Percentiles rank a stretch among this genome's conserved stretches.
phyloP scores from a whole-genome alignment of 2,797 vertebrate genomes.

The Artibeus jamaicensis region DNA sequence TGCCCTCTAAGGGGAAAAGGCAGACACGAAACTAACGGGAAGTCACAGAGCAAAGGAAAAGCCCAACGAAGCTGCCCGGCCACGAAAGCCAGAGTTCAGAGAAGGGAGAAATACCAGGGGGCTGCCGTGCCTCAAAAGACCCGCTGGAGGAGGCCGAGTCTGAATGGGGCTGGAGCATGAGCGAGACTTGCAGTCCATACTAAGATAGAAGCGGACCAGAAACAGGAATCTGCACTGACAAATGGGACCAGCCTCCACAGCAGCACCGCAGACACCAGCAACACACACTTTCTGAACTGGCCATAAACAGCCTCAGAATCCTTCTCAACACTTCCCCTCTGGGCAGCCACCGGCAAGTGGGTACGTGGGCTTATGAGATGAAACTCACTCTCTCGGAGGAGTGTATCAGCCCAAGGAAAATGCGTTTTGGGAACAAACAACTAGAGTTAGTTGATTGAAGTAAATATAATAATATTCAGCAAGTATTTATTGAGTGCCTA shows the following conservation, averaged over 20 bases:
- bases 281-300: background rate
- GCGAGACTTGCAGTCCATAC: background rate
- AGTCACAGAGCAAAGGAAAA: background rate
- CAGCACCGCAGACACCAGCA: background rate
- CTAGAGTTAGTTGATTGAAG: background rate
- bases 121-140: background rate
- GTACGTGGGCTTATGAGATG: background rate
- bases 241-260: background rate
- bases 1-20: background rate
- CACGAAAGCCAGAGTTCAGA: background rate
- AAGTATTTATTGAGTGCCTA: background rate
- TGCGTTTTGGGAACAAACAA: background rate
- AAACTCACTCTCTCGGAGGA: background rate
- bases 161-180: background rate
- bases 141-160: background rate
- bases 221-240: background rate
- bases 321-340: background rate
- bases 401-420: background rate
- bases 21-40: background rate
- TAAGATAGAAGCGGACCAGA: background rate
- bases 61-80: background rate
- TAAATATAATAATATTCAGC: background rate
- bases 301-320: background rate
- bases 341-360: no score
- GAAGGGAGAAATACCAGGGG: background rate